Percentiles rank a stretch among this genome's conserved stretches.
These are phyloP conservation scores for Malthinus flaveolus DNA, from an alignment of 2,888 invertebrate species.

Conservation along the genomic window DNA sequence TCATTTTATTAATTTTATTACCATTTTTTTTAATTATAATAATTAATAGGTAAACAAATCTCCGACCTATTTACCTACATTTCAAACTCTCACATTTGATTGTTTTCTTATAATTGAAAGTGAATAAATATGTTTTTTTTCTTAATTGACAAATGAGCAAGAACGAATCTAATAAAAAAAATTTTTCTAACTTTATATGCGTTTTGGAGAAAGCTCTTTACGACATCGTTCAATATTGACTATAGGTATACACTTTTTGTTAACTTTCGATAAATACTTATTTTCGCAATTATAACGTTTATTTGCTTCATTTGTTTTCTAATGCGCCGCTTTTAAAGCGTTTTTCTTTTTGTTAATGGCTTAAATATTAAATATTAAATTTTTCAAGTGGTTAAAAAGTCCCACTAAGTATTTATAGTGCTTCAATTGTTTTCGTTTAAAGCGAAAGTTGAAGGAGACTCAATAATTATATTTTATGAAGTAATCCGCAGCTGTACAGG, in stretches of 20 bases:
- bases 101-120: constrained; percentile 3
- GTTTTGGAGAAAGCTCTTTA: neutral
- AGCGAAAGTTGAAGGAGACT: constrained; percentile 2
- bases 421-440: neutral
- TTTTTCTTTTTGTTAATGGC: neutral
- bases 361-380: neutral
- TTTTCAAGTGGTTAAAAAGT: neutral
- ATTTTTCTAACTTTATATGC: no score
- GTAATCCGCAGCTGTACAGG: no score
- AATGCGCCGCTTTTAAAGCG: neutral
- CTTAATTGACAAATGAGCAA: neutral
- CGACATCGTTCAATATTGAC: neutral
- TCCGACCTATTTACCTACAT: constrained; percentile 1
- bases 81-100: neutral
- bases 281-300: neutral
- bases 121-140: constrained; percentile 4
- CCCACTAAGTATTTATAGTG: neutral
- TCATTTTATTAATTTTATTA: neutral
- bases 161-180: neutral
- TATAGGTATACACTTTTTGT: constrained; percentile 3
- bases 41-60: neutral
- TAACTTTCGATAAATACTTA: constrained; percentile 2
- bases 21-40: neutral
- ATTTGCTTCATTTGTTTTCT: neutral
- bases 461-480: no score